These are phyloP conservation scores for Pollenia amentaria DNA, from an alignment of 2,888 invertebrate species.

Conservation along the genomic window DNA sequence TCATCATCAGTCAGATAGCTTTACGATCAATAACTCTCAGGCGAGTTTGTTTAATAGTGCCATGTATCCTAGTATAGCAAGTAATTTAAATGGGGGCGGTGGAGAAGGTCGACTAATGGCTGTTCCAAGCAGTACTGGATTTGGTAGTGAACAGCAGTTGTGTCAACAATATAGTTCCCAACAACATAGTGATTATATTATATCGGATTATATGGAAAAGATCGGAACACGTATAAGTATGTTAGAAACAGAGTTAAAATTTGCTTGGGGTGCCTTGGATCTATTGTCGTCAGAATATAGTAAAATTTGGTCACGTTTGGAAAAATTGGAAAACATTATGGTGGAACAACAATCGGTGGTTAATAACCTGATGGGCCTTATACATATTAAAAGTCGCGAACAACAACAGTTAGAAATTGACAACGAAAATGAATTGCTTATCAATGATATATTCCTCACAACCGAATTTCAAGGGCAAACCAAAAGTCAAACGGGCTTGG, in stretches of 20 bases:
- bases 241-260: conserved; percentile 95
- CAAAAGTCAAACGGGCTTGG: neutral
- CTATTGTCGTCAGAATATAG: conserved; percentile 96
- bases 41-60: conserved; percentile 63
- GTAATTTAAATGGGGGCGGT: conserved; percentile 48
- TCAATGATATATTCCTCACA: conserved; percentile 46
- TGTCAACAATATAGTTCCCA: conserved; percentile 84
- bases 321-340: conserved; percentile 93
- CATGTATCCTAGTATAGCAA: conserved; percentile 40
- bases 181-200: conserved; percentile 90
- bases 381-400: conserved; percentile 75
- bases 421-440: conserved; percentile 40
- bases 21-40: conserved; percentile 59
- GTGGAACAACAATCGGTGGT: conserved; percentile 96
- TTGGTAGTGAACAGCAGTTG: conserved; percentile 81
- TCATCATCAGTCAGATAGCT: conserved; percentile 66
- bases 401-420: conserved; percentile 61
- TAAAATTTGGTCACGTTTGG: conserved; percentile 96
- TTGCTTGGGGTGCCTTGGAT: conserved; percentile 96
- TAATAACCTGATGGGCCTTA: conserved; percentile 89
- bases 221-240: conserved; percentile 94
- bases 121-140: conserved; percentile 7
- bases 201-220: conserved; percentile 96
- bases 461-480: neutral
- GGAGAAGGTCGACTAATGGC: conserved; percentile 2